Conservation (phyloP, 2,113 vertebrate genomes). For the Etheostoma spectabile region DNA sequence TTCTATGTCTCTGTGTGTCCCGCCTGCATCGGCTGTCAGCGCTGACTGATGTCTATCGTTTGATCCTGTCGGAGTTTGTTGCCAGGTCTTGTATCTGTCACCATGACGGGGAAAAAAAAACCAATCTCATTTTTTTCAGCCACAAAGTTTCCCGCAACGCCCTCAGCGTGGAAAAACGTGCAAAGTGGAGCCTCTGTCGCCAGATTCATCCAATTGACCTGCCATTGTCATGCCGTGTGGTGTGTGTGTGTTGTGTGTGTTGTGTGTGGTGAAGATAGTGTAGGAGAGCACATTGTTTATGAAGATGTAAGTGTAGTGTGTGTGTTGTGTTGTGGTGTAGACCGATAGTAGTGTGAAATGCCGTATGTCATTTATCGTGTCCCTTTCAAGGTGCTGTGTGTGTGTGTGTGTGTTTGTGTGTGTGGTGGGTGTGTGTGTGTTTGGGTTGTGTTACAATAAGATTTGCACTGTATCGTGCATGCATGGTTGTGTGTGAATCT, state of each 20-base stretch:
- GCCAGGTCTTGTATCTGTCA: slow-evolving; percentile 71
- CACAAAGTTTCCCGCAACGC: slow-evolving; percentile 57
- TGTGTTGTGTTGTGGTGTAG: background rate
- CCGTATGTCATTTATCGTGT: slow-evolving; percentile 6
- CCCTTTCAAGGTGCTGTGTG: slow-evolving; percentile 1
- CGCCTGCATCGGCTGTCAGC: slow-evolving; percentile 38
- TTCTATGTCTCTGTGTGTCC: background rate
- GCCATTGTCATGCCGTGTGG: slow-evolving; percentile 53
- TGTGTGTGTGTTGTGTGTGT: slow-evolving; percentile 24
- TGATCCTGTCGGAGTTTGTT: slow-evolving; percentile 61
- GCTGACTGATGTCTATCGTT: slow-evolving; percentile 55
- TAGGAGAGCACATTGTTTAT: background rate
- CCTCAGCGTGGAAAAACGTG: background rate
- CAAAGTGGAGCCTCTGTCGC: slow-evolving; percentile 23
- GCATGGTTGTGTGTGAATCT: background rate
- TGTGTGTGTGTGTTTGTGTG: background rate
- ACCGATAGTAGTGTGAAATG: background rate
- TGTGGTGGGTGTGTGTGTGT: background rate
- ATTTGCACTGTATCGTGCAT: background rate
- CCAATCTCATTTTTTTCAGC: slow-evolving; percentile 65
- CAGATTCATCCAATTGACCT: background rate
- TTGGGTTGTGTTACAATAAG: too few relatives aligned
- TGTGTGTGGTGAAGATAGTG: background rate
- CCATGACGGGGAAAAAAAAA: slow-evolving; percentile 29
- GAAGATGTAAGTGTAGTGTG: background rate